Percentiles rank a stretch among this genome's conserved stretches.
These are phyloP conservation scores for Trichogramma evanescens DNA, from an alignment of 2,888 invertebrate species.

Conservation along the genomic window DNA sequence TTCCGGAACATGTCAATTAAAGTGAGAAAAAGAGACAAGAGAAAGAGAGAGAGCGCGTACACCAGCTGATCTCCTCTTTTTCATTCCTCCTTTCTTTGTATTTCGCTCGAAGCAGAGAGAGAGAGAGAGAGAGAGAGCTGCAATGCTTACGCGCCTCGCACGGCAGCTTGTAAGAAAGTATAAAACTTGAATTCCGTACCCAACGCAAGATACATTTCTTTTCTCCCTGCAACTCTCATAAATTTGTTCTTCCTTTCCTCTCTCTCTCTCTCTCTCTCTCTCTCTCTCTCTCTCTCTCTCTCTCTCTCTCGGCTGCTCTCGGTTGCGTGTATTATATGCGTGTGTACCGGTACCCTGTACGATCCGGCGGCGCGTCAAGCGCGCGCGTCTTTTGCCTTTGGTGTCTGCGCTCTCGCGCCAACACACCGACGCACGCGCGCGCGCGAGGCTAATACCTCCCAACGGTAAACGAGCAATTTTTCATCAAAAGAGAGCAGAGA, in stretches of 20 bases:
- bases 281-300: neutral
- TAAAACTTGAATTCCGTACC: neutral
- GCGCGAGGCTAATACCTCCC: neutral
- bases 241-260: slow-evolving; percentile 19
- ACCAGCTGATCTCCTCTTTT: slow-evolving; percentile 15
- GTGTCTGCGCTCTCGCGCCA: neutral
- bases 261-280: neutral
- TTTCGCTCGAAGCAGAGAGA: too few relatives aligned
- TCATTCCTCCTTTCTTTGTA: slow-evolving; percentile 18
- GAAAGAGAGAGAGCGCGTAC: slow-evolving; percentile 1
- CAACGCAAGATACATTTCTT: slow-evolving; percentile 18
- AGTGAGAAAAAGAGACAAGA: slow-evolving; percentile 21
- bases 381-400: too few relatives aligned
- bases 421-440: neutral
- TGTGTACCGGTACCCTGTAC: slow-evolving; percentile 9
- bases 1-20: slow-evolving; percentile 29
- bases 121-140: too few relatives aligned
- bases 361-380: neutral
- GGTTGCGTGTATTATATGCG: neutral
- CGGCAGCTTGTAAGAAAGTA: too few relatives aligned
- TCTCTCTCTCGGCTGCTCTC: neutral
- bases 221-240: slow-evolving; percentile 16
- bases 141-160: neutral
- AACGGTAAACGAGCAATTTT: slow-evolving; percentile 6
- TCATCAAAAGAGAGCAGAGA: too few relatives aligned